Conservation (phyloP, 2,113 vertebrate genomes). For the Talpa occidentalis region DNA sequence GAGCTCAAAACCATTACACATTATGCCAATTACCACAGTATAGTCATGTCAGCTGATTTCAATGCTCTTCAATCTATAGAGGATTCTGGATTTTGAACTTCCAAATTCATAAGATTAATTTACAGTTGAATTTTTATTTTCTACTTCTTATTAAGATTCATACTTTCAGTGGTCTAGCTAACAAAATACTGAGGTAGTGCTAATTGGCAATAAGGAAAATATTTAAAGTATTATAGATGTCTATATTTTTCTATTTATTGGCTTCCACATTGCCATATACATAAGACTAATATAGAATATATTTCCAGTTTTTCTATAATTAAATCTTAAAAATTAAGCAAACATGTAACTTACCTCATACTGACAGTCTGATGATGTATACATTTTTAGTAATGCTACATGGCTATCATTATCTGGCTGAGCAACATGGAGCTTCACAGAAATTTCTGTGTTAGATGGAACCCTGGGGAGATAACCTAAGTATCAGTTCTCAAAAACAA, state of each 20-base stretch:
- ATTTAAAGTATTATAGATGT: not conserved
- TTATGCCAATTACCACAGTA: not conserved
- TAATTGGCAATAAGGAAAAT: not conserved
- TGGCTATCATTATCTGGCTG: slow-evolving; percentile 88
- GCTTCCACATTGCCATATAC: not conserved
- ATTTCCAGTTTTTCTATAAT: not conserved
- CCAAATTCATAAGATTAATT: not conserved
- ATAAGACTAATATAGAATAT: not conserved
- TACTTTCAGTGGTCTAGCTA: not conserved
- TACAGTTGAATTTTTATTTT: slow-evolving; percentile 31
- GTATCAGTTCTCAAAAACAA: slow-evolving; percentile 38
- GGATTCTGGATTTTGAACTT: not conserved
- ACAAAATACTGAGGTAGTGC: not conserved
- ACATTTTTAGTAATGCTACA: slow-evolving; percentile 90
- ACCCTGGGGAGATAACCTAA: slow-evolving; percentile 65
- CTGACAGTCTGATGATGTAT: slow-evolving; percentile 94
- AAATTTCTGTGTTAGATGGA: slow-evolving; percentile 92
- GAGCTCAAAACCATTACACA: not conserved
- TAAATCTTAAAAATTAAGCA: slow-evolving; percentile 13
- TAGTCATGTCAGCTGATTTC: not conserved
- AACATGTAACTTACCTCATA: slow-evolving; percentile 91
- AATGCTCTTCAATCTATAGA: slow-evolving; percentile 17
- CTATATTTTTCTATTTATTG: not conserved
- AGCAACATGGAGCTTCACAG: slow-evolving; percentile 93
- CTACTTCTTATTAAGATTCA: slow-evolving; percentile 8